Percentiles rank a stretch among this genome's conserved stretches.
Evolutionary conservation across 2,888 invertebrate genomes (phyloP).

Genomic region (Stenodera caucasica): DNA sequence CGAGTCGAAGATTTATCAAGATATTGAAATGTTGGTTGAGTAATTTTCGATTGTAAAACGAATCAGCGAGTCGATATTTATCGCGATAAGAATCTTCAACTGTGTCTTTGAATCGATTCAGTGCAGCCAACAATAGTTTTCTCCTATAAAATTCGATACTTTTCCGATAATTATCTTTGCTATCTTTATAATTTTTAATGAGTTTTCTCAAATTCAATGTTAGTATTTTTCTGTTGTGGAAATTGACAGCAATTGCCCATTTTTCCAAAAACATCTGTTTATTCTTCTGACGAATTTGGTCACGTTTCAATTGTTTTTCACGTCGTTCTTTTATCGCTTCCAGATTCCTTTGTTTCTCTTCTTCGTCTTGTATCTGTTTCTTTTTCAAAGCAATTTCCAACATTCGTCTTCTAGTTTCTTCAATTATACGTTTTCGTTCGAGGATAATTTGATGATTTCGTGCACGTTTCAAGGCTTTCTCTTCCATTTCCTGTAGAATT

Average conservation of each 20-base stretch:
- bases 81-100: conserved; percentile 45
- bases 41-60: conserved; percentile 59
- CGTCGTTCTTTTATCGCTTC: conserved; percentile 64
- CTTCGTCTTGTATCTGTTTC: conserved; percentile 62
- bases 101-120: conserved; percentile 36
- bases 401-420: conserved; percentile 59
- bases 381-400: conserved; percentile 65
- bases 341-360: conserved; percentile 63
- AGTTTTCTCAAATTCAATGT: conserved; percentile 50
- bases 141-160: conserved; percentile 41
- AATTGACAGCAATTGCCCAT: conserved; percentile 54
- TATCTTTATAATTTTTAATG: conserved; percentile 48
- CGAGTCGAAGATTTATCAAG: conserved; percentile 41
- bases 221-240: conserved; percentile 52
- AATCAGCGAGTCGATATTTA: conserved; percentile 62
- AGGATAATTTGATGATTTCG: conserved; percentile 54
- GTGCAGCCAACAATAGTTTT: conserved; percentile 36
- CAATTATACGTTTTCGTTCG: conserved; percentile 58
- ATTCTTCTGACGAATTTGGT: conserved; percentile 62
- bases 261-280: conserved; percentile 54
- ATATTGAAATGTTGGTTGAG: conserved; percentile 55
- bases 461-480: conserved; percentile 68
- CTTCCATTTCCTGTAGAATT: conserved; percentile 73
- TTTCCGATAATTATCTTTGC: conserved; percentile 47
- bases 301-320: conserved; percentile 61